Evolutionary conservation across 2,113 vertebrate genomes (phyloP).

Genomic region (Triplophysa tibetana): DNA sequence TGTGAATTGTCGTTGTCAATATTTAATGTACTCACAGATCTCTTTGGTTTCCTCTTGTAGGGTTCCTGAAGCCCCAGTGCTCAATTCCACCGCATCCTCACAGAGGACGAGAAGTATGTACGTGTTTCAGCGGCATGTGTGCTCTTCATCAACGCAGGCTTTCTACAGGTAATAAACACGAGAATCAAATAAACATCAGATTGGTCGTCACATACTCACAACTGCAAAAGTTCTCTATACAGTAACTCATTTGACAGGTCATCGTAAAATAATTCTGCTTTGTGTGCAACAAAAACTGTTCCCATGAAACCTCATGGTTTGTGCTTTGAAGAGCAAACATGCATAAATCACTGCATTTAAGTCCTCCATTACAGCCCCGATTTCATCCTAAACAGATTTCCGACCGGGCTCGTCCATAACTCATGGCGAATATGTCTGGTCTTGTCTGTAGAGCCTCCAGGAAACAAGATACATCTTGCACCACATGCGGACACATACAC

Average conservation of each 20-base stretch:
- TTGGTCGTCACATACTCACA: constrained; percentile 11
- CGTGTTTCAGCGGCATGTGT: constrained; percentile 79
- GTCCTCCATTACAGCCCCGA: constrained; percentile 8
- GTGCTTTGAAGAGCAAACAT: constrained; percentile 10
- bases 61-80: constrained; percentile 83
- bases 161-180: constrained; percentile 67
- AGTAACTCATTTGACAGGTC: background rate
- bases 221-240: background rate
- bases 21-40: too few species aligned
- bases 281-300: background rate
- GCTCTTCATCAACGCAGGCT: constrained; percentile 76
- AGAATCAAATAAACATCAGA: background rate
- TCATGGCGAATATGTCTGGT: constrained; percentile 19
- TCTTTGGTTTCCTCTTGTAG: constrained; percentile 54
- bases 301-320: background rate
- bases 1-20: too few species aligned
- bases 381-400: constrained; percentile 8
- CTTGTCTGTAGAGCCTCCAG: background rate
- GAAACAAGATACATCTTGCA: constrained; percentile 16
- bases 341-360: constrained; percentile 36
- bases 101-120: constrained; percentile 74
- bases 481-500: constrained; percentile 35
- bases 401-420: background rate
- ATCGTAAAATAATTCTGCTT: constrained; percentile 7
- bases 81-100: constrained; percentile 76